Conservation (phyloP, 2,888 invertebrate species). For the Bursaphelenchus okinawaensis region DNA sequence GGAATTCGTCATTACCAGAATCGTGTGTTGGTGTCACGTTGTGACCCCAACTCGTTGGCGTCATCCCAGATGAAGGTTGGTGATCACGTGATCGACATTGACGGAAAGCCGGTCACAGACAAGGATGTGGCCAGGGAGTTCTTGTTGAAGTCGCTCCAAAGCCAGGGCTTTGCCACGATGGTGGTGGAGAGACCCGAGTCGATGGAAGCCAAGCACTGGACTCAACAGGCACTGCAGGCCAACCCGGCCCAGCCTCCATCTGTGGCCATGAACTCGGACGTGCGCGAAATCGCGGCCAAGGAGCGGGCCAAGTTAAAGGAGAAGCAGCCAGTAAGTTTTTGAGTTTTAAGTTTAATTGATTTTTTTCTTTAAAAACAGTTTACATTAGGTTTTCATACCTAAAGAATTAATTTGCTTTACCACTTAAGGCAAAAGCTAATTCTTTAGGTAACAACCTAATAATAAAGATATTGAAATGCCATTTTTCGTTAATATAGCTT, state of each 20-base stretch:
- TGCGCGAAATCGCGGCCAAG: constrained; percentile 28
- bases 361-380: too few species aligned
- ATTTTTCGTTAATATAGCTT: too few species aligned
- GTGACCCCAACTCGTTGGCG: constrained; percentile 37
- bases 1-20: constrained; percentile 50
- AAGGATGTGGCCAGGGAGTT: constrained; percentile 36
- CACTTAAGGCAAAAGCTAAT: too few species aligned
- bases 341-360: background rate
- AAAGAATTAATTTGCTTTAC: too few species aligned
- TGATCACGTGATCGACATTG: constrained; percentile 35
- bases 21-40: constrained; percentile 43
- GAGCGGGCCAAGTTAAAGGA: background rate
- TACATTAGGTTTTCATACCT: too few species aligned
- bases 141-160: constrained; percentile 27
- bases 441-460: too few species aligned
- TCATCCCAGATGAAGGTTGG: constrained; percentile 27
- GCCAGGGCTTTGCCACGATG: constrained; percentile 21
- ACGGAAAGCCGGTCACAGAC: constrained; percentile 32
- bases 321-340: background rate
- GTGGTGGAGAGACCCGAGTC: constrained; percentile 33
- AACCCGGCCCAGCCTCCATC: constrained; percentile 27
- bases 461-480: too few species aligned
- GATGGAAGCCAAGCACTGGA: constrained; percentile 32
- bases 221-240: constrained; percentile 20
- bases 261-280: constrained; percentile 32